Evolutionary conservation across 1,140 invertebrate genomes (phyloP), one percentile per base, ranked within the genome.

Genomic region (Hestina assimilis): DNA sequence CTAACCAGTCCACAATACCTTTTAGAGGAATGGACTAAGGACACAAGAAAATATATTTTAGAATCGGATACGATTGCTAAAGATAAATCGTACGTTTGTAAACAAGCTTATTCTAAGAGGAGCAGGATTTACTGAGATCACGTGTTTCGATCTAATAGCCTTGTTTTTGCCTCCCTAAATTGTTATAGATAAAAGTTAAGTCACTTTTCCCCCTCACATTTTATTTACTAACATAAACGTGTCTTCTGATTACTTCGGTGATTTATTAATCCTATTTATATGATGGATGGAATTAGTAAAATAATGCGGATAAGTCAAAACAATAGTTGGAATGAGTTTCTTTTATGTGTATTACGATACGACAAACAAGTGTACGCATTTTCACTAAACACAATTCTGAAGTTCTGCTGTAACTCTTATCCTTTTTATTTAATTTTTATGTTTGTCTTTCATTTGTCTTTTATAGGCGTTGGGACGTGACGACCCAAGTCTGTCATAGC

Each of bases 81-180:
- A 33, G 2, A 11, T 6, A 17, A 48, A 33, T 35, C 1, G 33
- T 4, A 19, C 8, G 33, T 17, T 7, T 38, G 19, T 38, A 38
- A 38, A 17, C 15, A 38, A 19, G 7, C 9, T 40, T 50, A 50
- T 38, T 50, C 14, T 24, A 7, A 43, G 26, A 26, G 23, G 42
- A 60, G 63, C 61, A 46, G 67, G 52, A 53, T 62, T 66, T 66
- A 54, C 35, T 19, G 21, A 57, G 40, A 67, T 66, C 59, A 55
- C 33, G 31, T 53, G 42, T 66, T 66, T 69, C 59, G 50, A 62
- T 65, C 67, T 74, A 72, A 74, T 75, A 69, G 63, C 52, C 48
- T 71, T 74, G 72, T 74, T 74, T 72, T 69, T 74, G 69, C 63
- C 17, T 63, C 31, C 21, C 52, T 40, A 60, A 58, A 73, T 66